These are phyloP conservation scores for Yponomeuta cagnagella DNA, from an alignment of 2,888 invertebrate genomes.

Conservation along the genomic window DNA sequence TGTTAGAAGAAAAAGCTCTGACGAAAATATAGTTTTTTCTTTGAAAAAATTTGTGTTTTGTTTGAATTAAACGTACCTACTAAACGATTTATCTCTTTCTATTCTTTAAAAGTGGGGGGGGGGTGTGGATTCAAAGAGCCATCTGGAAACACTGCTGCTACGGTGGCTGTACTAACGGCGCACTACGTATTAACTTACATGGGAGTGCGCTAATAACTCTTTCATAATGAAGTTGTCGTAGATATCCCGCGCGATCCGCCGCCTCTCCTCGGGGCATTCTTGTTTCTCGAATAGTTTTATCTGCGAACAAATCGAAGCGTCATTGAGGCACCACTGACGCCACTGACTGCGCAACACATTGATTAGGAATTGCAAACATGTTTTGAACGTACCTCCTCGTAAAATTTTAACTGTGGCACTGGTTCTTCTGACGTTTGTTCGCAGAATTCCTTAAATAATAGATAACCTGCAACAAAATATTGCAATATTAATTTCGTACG, in stretches of 20 bases:
- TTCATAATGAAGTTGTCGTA: conserved; percentile 99
- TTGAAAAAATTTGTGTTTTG: too few relatives aligned
- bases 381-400: conserved; percentile 91
- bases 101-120: too few relatives aligned
- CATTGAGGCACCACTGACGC: not conserved
- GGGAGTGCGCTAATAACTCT: conserved; percentile 98
- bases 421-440: conserved; percentile 97
- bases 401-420: conserved; percentile 98
- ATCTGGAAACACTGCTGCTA: too few relatives aligned
- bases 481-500: conserved; percentile 21
- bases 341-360: not conserved
- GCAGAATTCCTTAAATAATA: conserved; percentile 99
- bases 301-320: conserved; percentile 74
- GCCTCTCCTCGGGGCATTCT: conserved; percentile 97
- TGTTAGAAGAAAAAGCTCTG: too few relatives aligned
- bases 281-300: conserved; percentile 99
- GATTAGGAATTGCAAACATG: not conserved
- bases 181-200: conserved; percentile 82
- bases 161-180: not conserved
- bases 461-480: conserved; percentile 88
- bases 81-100: too few relatives aligned
- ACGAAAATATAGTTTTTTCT: too few relatives aligned
- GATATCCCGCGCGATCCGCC: conserved; percentile 95
- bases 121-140: too few relatives aligned
- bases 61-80: too few relatives aligned